These are phyloP conservation scores for Aradophagus sp. DNA, from an alignment of 1,140 invertebrate species.

Conservation along the genomic window DNA sequence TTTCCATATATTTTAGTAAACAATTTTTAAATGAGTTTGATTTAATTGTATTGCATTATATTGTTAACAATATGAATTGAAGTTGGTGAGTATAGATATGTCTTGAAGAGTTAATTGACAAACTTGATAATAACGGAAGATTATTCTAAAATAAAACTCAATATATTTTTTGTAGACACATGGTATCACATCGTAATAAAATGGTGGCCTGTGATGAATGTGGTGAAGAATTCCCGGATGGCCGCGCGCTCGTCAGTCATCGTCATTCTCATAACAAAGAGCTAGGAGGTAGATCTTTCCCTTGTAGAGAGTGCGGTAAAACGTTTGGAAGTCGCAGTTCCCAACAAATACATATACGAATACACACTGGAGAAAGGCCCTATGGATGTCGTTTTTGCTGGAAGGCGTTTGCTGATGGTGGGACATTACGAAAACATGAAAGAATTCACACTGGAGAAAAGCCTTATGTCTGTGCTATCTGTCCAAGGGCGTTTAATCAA, in stretches of 20 bases:
- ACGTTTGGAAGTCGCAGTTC: conserved; percentile 92
- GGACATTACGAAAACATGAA: conserved; percentile 97
- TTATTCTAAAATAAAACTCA: too few relatives aligned
- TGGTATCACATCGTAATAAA: conserved; percentile 82
- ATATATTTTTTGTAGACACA: conserved; percentile 72
- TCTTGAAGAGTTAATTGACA: too few relatives aligned
- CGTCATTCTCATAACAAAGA: conserved; percentile 79
- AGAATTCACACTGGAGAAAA: conserved; percentile 98
- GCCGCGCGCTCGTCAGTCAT: conserved; percentile 81
- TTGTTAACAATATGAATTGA: too few relatives aligned
- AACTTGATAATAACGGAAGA: too few relatives aligned
- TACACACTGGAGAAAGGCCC: conserved; percentile 88
- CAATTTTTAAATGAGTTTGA: too few relatives aligned
- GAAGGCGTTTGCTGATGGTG: conserved; percentile 98
- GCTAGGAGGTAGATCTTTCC: conserved; percentile 81
- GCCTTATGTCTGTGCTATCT: conserved; percentile 96
- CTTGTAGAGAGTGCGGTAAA: conserved; percentile 89
- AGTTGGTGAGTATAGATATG: too few relatives aligned
- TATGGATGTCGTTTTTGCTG: conserved; percentile 98
- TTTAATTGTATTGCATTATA: too few relatives aligned
- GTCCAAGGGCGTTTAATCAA: conserved; percentile 89
- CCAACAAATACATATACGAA: conserved; percentile 92
- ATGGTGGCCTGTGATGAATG: conserved; percentile 82
- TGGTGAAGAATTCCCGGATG: conserved; percentile 82
- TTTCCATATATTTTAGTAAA: too few relatives aligned